Base-by-base conservation (phyloP, 2,113 vertebrate species). In the Psilopsiagon aurifrons region DNA sequence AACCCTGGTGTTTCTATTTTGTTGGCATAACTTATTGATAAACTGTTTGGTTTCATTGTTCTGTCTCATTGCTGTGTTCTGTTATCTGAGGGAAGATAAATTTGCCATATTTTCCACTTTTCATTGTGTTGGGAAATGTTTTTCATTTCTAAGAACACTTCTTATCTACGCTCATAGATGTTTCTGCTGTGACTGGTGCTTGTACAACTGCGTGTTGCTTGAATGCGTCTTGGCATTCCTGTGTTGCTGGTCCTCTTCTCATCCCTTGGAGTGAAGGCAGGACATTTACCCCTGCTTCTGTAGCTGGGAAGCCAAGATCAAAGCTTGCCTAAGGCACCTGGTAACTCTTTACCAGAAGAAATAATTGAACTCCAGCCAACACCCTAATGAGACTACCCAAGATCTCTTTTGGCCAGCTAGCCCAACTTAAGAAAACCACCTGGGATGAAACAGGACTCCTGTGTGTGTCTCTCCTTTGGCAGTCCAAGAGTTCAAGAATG, bases 151-250 rank as follows among this genome's bases (percentile, higher is more conserved):
- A 41, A 80, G 90, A 33, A 43, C 64, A 83, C 90, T 80, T 67
- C 67, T 62, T 6, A 7, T 31, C 64, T 63, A 3, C 20, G 29
- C 44, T 20, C 27, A 2, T 4, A 18, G 52, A 47, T 0, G 1
- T 54, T 76, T 49, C 24, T 83, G 70, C 62, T 76, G 57, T 11
- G 31, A 12, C 51, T 47, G n/a, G 16, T 24, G 47, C 63, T 77
- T 35, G 11, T 57, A 47, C 67, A 27, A 4, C 24, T 77, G 15
- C 1, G 1, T 5, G 25, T 46, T 46, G 1, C 69, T 69, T 31
- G 25, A 33, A 27, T 47, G 3, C 0, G 0, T 37, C 39, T 25
- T 79, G 67, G 57, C 19, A 7, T 25, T 6, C 8, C 10, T 0
- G 2, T 41, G 54, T 44, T 0, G 25, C n/a, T 70, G 44, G 59